A percentile compares a stretch with the other conserved stretches of the same genome.
Evolutionary conservation across 1,140 invertebrate species (phyloP).

Genomic region (Parasteatoda tepidariorum): DNA sequence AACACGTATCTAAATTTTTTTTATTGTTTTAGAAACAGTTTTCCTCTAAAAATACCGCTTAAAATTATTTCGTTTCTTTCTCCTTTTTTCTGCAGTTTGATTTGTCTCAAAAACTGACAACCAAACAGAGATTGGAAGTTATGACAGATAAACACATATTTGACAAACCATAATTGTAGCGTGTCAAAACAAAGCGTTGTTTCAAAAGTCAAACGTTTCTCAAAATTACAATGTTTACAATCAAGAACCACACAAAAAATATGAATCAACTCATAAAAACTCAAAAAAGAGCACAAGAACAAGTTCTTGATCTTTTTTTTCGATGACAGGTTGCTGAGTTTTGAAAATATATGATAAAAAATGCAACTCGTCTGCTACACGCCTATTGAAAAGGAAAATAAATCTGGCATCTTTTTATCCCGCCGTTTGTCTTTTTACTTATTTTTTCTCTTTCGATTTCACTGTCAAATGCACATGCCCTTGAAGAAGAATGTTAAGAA

Average conservation of each 20-base stretch:
- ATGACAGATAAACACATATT: too few species aligned
- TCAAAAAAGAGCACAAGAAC: background rate
- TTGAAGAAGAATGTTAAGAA: background rate
- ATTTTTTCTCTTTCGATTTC: conserved; percentile 18
- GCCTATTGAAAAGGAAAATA: background rate
- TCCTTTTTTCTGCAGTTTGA: too few species aligned
- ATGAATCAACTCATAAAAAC: background rate
- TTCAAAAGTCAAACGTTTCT: too few species aligned
- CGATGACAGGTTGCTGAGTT: background rate
- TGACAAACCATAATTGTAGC: too few species aligned
- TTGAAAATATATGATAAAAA: background rate
- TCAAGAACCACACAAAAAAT: background rate
- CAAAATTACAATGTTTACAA: background rate
- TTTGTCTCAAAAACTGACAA: too few species aligned
- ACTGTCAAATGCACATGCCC: conserved; percentile 17
- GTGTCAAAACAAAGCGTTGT: too few species aligned
- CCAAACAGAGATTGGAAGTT: too few species aligned
- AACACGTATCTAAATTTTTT: too few species aligned
- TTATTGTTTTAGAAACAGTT: too few species aligned
- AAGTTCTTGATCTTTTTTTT: background rate
- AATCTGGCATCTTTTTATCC: background rate
- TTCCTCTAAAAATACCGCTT: too few species aligned
- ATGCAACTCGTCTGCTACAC: background rate
- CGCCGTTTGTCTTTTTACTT: background rate
- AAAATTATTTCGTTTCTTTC: too few species aligned